Evolutionary conservation across 2,797 vertebrate genomes (phyloP).

Genomic region (Enoplosus armatus): DNA sequence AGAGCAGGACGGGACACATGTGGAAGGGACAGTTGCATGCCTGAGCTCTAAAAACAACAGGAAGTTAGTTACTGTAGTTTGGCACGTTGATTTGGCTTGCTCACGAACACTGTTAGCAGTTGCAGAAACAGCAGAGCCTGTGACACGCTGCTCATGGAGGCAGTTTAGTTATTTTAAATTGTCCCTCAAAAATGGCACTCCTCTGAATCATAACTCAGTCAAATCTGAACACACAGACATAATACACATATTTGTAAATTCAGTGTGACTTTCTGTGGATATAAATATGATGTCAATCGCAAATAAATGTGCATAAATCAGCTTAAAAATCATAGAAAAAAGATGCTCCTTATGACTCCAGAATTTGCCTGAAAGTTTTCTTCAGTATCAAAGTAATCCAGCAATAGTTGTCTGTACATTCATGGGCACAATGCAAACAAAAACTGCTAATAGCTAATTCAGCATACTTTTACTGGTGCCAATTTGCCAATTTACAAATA

Average conservation of each 20-base stretch:
- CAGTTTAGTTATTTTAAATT: not conserved
- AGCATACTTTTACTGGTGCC: not conserved
- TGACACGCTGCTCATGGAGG: not conserved
- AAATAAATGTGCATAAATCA: not conserved
- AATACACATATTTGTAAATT: slow-evolving; percentile 2
- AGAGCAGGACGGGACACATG: not conserved
- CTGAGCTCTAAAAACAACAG: slow-evolving; percentile 3
- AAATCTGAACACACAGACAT: slow-evolving; percentile 1
- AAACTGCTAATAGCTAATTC: not conserved
- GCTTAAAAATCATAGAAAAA: not conserved
- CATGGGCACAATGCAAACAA: not conserved
- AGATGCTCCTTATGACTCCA: not conserved
- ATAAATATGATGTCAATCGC: not conserved
- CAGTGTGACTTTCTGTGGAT: not conserved
- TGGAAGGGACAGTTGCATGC: not conserved
- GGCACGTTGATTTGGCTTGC: not conserved
- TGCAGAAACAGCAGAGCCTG: not conserved
- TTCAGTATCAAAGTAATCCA: not conserved
- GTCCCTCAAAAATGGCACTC: not conserved
- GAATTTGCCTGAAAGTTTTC: slow-evolving; percentile 1
- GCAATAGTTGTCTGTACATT: not conserved
- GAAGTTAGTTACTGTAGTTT: slow-evolving; percentile 6
- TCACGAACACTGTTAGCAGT: not conserved
- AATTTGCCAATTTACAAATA: not conserved
- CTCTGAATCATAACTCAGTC: not conserved